Evolutionary conservation across 2,888 invertebrate species (phyloP), one percentile per base, ranked within the genome.

Genomic region (Eupithecia dodoneata): DNA sequence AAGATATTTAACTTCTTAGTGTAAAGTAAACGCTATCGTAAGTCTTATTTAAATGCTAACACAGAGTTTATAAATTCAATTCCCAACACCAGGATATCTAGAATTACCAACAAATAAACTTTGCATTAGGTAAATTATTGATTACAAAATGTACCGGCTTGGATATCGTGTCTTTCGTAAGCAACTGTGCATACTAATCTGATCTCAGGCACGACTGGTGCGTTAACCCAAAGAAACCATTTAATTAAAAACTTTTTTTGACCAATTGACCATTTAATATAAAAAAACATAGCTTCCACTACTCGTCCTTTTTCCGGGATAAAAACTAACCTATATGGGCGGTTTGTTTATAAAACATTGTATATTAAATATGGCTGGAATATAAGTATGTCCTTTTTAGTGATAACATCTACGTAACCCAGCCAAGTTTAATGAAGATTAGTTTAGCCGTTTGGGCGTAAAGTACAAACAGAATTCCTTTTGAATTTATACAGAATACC

Each of bases 141-240:
- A 69, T 81, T 80, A 76, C 79, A 74, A 75, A 80, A 80, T 52
- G 41, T 15, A 69, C 73, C 78, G 70, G 66, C 69, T 74, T 12
- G 30, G 67, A n/a, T 75, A 71, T 81, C 76, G 75, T 75, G 79
- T 59, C 72, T 87, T 86, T 88, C 86, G 85, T 83, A 87, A 85
- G 49, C 80, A 82, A 81, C 75, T 80, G 81, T 75, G 81, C 84
- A 84, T 83, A 81, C 76, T 84, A 84, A 87, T 85, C 83, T 81
- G 79, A 80, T 82, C 82, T 79, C 55, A 72, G 73, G 45, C 82
- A 83, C 79, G 77, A 81, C 73, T 74, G 72, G 81, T 75, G 72
- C 30, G 15, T 74, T 74, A 45, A 15, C 15, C 66, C 15, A 42
- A 42, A 42, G 15, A 66, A 42, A 66, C 6, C 0, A 30, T 30